Percentiles rank a stretch among this genome's conserved stretches.
Conservation (phyloP, 2,113 vertebrate genomes). For the Hydrolagus affinis region DNA sequence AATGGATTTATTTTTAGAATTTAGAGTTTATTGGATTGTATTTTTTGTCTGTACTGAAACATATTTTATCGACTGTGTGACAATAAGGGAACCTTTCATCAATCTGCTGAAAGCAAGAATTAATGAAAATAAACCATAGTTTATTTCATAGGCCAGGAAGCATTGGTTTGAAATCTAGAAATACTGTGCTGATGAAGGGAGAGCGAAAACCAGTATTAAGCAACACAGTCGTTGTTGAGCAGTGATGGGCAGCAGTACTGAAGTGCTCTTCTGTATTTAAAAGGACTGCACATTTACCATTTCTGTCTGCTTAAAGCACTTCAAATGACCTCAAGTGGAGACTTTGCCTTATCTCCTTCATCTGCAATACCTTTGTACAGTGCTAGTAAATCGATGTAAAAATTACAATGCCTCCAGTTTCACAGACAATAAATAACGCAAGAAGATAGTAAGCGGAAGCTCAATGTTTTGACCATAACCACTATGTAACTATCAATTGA, state of each 20-base stretch:
- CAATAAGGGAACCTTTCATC: not conserved
- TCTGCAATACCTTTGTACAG: not conserved
- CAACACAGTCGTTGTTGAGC: not conserved
- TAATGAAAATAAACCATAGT: no score
- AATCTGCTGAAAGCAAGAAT: not conserved
- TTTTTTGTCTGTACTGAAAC: no score
- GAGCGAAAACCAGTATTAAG: not conserved
- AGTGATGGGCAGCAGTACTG: no score
- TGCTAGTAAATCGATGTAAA: not conserved
- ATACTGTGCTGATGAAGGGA: not conserved
- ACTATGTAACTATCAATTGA: not conserved
- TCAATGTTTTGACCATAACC: not conserved
- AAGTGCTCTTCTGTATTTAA: not conserved
- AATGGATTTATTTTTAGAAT: not conserved
- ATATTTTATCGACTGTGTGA: no score
- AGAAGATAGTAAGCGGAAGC: not conserved
- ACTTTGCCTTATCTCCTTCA: not conserved
- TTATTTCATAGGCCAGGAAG: not conserved
- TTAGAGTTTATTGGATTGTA: not conserved
- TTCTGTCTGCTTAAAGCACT: not conserved
- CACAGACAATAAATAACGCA: not conserved
- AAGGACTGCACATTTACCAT: no score
- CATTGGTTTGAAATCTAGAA: not conserved
- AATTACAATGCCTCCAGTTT: not conserved
- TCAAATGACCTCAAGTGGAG: not conserved